Evolutionary conservation across 2,888 invertebrate genomes (phyloP).

Genomic region (Graphium colonna): DNA sequence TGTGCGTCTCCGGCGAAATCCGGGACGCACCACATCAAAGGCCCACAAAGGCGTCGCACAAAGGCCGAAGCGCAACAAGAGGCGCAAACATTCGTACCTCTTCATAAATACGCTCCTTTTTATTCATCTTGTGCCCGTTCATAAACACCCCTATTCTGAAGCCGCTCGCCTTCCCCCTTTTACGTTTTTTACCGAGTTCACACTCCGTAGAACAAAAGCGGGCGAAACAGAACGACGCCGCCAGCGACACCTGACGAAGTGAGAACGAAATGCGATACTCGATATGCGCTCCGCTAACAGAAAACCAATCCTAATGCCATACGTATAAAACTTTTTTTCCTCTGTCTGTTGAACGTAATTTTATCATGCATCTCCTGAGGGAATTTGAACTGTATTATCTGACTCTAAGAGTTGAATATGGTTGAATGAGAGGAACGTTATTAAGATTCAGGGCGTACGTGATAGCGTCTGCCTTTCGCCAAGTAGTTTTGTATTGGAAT

Average conservation of each 20-base stretch:
- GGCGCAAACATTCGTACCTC: conserved; percentile 37
- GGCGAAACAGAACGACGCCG: conserved; percentile 69
- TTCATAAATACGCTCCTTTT: conserved; percentile 29
- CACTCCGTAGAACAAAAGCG: conserved; percentile 73
- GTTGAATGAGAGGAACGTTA: conserved; percentile 37
- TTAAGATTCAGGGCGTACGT: conserved; percentile 67
- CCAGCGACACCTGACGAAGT: conserved; percentile 76
- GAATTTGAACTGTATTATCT: conserved; percentile 35
- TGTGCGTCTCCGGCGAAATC: conserved; percentile 17
- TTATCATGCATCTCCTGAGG: conserved; percentile 6
- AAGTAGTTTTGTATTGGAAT: conserved; percentile 74
- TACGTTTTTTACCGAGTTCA: conserved; percentile 66
- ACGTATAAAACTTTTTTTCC: conserved; percentile 2
- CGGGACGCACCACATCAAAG: conserved; percentile 27
- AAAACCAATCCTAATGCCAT: conserved; percentile 30
- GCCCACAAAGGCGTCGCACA: conserved; percentile 28
- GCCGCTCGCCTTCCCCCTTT: conserved; percentile 63
- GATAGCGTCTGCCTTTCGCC: conserved; percentile 73
- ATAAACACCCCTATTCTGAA: conserved; percentile 55
- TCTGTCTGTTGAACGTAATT: neutral
- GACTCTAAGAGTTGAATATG: conserved; percentile 39
- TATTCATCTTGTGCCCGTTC: conserved; percentile 27
- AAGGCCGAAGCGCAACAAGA: conserved; percentile 35
- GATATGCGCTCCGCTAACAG: conserved; percentile 24
- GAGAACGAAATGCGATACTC: conserved; percentile 74